These are phyloP conservation scores for Scaptomyza flava DNA, from an alignment of 2,888 invertebrate species.

Conservation along the genomic window DNA sequence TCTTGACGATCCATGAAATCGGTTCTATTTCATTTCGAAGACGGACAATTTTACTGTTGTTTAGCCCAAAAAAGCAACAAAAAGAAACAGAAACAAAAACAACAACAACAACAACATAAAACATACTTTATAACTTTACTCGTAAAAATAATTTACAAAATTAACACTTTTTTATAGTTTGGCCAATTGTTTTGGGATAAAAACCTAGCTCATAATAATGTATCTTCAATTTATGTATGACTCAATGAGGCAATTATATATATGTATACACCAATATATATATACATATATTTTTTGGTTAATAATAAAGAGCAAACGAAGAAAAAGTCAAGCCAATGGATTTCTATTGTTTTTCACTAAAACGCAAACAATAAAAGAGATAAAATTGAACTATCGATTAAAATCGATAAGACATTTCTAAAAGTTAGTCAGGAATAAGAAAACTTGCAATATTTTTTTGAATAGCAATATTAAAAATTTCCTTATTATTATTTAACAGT, in stretches of 20 bases:
- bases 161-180: constrained; percentile 48
- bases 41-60: constrained; percentile 73
- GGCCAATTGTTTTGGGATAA: constrained; percentile 67
- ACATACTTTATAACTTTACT: constrained; percentile 33
- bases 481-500: constrained; percentile 83
- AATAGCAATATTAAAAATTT: constrained; percentile 1
- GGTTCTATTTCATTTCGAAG: constrained; percentile 61
- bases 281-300: constrained; percentile 57
- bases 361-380: too few species aligned
- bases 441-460: neutral
- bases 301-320: constrained; percentile 75
- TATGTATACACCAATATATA: neutral
- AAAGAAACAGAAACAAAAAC: too few species aligned
- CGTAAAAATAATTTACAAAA: constrained; percentile 48
- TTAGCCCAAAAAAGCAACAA: constrained; percentile 47
- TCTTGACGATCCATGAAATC: constrained; percentile 37
- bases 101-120: neutral
- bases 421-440: neutral
- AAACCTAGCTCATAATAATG: constrained; percentile 50
- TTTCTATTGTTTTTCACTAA: neutral
- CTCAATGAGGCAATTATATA: constrained; percentile 67
- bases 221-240: constrained; percentile 68
- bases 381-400: neutral
- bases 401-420: neutral
- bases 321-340: constrained; percentile 38